phyloP scores from a whole-genome alignment of 2,113 vertebrate species.

The Calcarius ornatus region DNA sequence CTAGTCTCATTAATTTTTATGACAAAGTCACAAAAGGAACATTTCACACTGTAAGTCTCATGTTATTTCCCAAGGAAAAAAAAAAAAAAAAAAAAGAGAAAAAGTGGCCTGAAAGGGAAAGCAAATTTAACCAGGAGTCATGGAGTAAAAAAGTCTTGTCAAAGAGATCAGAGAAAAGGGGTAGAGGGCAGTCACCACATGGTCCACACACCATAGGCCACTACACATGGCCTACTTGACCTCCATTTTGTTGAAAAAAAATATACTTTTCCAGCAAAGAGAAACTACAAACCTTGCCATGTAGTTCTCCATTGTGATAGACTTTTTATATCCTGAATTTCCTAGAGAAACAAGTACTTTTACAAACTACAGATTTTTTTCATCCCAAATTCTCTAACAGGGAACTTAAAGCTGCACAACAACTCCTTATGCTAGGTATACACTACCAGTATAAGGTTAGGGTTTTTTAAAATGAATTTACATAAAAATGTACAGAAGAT shows the following conservation, averaged over 20 bases:
- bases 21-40: neutral
- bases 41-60: neutral
- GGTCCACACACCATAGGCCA: neutral
- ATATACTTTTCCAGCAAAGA: neutral
- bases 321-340: neutral
- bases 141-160: neutral
- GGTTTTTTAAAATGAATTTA: neutral
- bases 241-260: neutral
- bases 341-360: neutral
- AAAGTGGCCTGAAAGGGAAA: neutral
- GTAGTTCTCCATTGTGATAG: neutral
- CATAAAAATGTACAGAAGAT: neutral
- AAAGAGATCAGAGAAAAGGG: neutral
- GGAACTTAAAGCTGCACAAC: neutral
- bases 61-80: neutral
- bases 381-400: neutral
- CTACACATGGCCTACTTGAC: neutral
- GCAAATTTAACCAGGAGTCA: neutral
- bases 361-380: neutral
- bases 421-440: neutral
- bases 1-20: slow-evolving; percentile 21
- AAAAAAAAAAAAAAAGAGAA: neutral
- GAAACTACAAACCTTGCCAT: neutral
- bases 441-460: neutral
- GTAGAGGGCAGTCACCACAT: neutral